Conservation (phyloP, 1,140 invertebrate species). For the Apis dorsata region DNA sequence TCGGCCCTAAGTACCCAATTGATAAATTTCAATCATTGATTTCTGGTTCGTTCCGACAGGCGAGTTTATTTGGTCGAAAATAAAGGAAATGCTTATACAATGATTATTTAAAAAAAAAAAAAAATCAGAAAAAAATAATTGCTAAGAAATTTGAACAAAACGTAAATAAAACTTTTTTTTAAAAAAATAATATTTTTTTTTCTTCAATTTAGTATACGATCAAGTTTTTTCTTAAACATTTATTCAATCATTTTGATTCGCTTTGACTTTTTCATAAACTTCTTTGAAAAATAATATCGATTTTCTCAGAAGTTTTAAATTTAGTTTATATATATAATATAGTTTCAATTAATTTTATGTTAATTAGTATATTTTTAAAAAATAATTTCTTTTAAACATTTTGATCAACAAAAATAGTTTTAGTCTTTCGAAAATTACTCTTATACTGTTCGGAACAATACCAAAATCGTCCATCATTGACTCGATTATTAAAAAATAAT, state of each 20-base stretch:
- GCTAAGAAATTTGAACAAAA: not conserved
- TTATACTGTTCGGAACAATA: slow-evolving; percentile 29
- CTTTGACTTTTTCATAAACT: not conserved
- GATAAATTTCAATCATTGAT: slow-evolving; percentile 28
- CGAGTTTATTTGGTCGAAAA: not conserved
- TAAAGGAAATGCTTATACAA: slow-evolving; percentile 3
- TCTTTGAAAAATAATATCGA: not conserved
- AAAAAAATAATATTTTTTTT: not conserved
- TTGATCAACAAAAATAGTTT: not conserved
- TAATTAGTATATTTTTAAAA: not conserved
- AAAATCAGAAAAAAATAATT: slow-evolving; percentile 18
- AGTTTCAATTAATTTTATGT: not conserved
- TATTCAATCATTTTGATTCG: not conserved
- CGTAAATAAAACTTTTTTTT: not conserved
- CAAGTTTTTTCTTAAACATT: not conserved
- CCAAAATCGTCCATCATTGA: slow-evolving; percentile 59
- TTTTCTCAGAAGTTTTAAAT: not conserved
- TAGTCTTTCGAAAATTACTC: not conserved
- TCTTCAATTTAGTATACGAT: not conserved
- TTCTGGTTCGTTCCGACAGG: slow-evolving; percentile 42
- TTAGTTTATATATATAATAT: not conserved
- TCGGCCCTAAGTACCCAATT: slow-evolving; percentile 41
- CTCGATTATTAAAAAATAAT: slow-evolving; percentile 69
- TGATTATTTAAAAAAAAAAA: slow-evolving; percentile 2
- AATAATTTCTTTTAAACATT: not conserved